phyloP scores from a whole-genome alignment of 2,797 vertebrate species.

The Otus scops region DNA sequence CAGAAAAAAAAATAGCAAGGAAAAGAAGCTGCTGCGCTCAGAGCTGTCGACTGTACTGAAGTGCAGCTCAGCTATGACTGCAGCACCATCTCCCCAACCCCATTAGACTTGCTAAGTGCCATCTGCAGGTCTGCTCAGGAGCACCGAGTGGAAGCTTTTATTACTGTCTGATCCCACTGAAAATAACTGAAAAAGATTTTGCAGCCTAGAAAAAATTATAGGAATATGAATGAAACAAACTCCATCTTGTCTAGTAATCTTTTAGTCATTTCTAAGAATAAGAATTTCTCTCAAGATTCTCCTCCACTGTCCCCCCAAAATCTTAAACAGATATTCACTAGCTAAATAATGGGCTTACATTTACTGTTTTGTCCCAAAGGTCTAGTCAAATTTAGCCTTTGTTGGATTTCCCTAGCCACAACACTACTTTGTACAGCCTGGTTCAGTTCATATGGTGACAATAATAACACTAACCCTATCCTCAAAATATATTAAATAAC shows the following conservation, averaged over 20 bases:
- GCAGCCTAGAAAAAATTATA: neutral
- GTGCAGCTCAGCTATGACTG: neutral
- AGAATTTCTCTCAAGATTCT: neutral
- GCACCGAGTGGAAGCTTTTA: neutral
- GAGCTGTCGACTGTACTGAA: neutral
- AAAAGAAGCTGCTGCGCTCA: neutral
- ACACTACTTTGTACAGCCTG: neutral
- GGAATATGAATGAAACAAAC: neutral
- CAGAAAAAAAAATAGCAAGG: neutral
- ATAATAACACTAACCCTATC: neutral
- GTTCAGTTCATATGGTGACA: neutral
- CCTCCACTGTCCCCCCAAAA: neutral
- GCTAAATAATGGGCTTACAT: neutral
- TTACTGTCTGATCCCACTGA: neutral
- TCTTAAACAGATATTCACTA: neutral
- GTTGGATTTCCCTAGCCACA: rapidly evolving
- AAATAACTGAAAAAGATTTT: neutral
- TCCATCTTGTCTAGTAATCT: neutral
- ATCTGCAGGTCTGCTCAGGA: neutral
- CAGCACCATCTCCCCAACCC: neutral
- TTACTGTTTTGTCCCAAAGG: neutral
- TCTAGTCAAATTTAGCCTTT: neutral
- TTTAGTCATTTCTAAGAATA: neutral
- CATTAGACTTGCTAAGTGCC: neutral
- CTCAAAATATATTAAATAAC: neutral